These are phyloP conservation scores for Drosophila birchii DNA, from an alignment of 2,888 invertebrate genomes.

Conservation along the genomic window DNA sequence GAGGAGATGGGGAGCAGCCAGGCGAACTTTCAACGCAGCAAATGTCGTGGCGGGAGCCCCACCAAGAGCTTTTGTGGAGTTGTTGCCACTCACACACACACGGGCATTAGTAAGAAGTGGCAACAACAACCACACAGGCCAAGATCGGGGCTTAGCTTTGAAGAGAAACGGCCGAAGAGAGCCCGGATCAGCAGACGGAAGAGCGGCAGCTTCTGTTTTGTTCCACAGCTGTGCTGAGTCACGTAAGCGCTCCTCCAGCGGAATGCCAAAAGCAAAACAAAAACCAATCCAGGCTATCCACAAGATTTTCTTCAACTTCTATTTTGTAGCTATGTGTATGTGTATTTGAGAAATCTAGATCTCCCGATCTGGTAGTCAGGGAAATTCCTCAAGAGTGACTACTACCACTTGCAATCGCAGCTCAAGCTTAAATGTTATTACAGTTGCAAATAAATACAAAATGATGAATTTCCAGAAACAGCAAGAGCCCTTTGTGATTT, in stretches of 20 bases:
- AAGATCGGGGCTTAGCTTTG: slow-evolving; percentile 34
- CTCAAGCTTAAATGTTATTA: not conserved
- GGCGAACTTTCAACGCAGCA: slow-evolving; percentile 35
- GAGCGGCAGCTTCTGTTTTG: slow-evolving; percentile 21
- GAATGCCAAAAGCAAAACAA: slow-evolving; percentile 30
- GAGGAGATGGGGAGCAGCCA: slow-evolving; percentile 18
- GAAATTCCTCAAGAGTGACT: slow-evolving; percentile 8
- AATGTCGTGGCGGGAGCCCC: slow-evolving; percentile 8
- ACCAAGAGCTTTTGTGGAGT: slow-evolving; percentile 55
- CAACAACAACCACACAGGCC: slow-evolving; percentile 54
- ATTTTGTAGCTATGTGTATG: not conserved
- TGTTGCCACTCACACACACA: slow-evolving; percentile 19
- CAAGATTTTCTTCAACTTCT: not conserved
- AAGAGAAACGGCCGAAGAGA: slow-evolving; percentile 9
- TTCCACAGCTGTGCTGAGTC: slow-evolving; percentile 58
- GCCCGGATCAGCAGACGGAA: slow-evolving; percentile 1
- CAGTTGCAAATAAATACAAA: not conserved
- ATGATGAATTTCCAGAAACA: not conserved
- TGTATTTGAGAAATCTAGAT: slow-evolving; percentile 9
- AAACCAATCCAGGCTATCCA: slow-evolving; percentile 11
- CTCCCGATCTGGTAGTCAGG: not conserved
- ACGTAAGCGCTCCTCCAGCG: slow-evolving; percentile 33
- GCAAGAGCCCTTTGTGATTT: not conserved
- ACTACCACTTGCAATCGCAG: not conserved
- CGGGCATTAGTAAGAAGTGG: slow-evolving; percentile 6